Conservation (phyloP, 2,797 vertebrate genomes). For the Pempheris klunzingeri region DNA sequence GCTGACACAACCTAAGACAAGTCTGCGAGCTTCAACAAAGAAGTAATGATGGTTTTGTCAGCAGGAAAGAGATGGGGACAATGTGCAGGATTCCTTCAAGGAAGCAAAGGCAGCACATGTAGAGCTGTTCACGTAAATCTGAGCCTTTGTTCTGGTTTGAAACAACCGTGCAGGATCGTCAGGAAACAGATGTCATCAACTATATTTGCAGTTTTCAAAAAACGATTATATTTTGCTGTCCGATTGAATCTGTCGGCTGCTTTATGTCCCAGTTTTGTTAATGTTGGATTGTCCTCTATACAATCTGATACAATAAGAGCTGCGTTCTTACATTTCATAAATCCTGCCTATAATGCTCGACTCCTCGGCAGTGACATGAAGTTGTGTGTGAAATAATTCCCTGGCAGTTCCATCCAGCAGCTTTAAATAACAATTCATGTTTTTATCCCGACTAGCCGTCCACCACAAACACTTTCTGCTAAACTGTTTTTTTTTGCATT, state of each 20-base stretch:
- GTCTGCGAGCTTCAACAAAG: constrained; percentile 46
- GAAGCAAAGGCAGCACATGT: constrained; percentile 5
- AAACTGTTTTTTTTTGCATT: background rate
- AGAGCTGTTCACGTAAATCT: constrained; percentile 20
- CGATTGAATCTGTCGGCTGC: constrained; percentile 25
- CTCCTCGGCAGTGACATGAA: constrained; percentile 4
- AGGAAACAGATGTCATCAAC: constrained; percentile 36
- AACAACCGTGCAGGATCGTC: constrained; percentile 5
- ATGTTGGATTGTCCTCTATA: constrained; percentile 11
- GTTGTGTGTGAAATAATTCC: background rate
- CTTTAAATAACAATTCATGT: too few relatives aligned
- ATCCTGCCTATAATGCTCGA: constrained; percentile 16
- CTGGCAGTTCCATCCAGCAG: background rate
- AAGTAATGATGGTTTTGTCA: constrained; percentile 43
- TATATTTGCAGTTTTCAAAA: constrained; percentile 30
- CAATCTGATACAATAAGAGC: background rate
- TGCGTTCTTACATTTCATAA: background rate
- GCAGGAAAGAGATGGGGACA: constrained; percentile 32
- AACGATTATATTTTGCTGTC: constrained; percentile 27
- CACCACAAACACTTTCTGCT: background rate
- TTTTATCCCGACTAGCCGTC: background rate
- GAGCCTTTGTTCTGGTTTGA: constrained; percentile 36
- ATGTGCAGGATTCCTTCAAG: constrained; percentile 35
- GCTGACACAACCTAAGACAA: constrained; percentile 49
- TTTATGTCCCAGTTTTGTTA: constrained; percentile 32